Evolutionary conservation across 2,888 invertebrate species (phyloP).

Genomic region (Notocelia uddmanniana): DNA sequence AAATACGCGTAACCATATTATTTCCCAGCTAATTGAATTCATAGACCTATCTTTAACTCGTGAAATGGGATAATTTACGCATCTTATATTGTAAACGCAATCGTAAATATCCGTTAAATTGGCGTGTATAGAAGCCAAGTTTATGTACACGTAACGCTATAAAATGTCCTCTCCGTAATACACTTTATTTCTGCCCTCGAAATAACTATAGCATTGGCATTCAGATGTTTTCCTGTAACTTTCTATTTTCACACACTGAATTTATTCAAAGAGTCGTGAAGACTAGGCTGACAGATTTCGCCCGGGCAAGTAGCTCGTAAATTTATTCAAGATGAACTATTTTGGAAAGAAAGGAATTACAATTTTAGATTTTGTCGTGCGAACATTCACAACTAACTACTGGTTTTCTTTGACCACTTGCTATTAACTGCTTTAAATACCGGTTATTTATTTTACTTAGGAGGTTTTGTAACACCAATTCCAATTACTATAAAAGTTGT

Average conservation of each 20-base stretch:
- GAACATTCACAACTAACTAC: background rate
- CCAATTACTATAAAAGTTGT: too few relatives aligned
- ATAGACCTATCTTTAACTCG: background rate
- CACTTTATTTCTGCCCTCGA: conserved; percentile 64
- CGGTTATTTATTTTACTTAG: too few relatives aligned
- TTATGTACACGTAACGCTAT: conserved; percentile 48
- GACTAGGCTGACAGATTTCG: conserved; percentile 73
- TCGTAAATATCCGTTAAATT: conserved; percentile 31
- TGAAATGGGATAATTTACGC: conserved; percentile 8
- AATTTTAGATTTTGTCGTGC: background rate
- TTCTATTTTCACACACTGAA: conserved; percentile 77
- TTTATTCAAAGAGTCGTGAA: conserved; percentile 66
- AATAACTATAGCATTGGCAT: conserved; percentile 82
- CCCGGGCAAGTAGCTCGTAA: conserved; percentile 59
- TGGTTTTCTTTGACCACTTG: too few relatives aligned
- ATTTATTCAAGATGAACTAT: conserved; percentile 55
- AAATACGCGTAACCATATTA: conserved; percentile 30
- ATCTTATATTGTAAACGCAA: conserved; percentile 20
- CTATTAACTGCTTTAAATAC: too few relatives aligned
- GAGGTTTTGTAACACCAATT: too few relatives aligned
- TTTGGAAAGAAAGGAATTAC: conserved; percentile 45
- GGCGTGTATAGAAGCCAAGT: conserved; percentile 42
- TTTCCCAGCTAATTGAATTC: conserved; percentile 21
- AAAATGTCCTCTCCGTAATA: conserved; percentile 54
- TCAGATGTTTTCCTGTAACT: conserved; percentile 75